Evolutionary conservation across 1,140 invertebrate species (phyloP).

Genomic region (Diabrotica undecimpunctata): DNA sequence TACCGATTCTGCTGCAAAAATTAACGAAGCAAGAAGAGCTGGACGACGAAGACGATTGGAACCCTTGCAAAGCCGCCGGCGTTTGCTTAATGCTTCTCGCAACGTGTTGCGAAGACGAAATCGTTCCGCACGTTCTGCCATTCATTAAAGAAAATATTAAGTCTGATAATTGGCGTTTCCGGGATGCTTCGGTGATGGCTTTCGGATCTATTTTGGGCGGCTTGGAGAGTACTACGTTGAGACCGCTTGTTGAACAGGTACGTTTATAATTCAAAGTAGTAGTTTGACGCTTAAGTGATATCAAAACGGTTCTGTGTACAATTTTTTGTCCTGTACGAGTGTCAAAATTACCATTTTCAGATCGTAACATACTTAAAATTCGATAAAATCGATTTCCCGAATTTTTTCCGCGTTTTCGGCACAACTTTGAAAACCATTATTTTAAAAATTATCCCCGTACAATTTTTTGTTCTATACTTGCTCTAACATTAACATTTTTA

Average conservation of each 20-base stretch:
- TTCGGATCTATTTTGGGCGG: constrained; percentile 97
- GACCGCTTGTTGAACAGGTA: constrained; percentile 85
- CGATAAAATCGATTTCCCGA: too few species aligned
- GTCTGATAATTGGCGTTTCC: constrained; percentile 87
- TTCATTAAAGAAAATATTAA: constrained; percentile 95
- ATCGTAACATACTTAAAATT: too few species aligned
- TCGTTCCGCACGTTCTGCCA: constrained; percentile 93
- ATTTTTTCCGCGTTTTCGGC: too few species aligned
- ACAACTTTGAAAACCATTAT: too few species aligned
- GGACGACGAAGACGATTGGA: constrained; percentile 99
- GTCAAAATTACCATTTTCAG: too few species aligned
- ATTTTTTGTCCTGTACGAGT: too few species aligned
- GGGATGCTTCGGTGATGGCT: constrained; percentile 98
- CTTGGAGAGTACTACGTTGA: constrained; percentile 80
- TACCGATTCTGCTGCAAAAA: constrained; percentile 90
- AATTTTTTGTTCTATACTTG: too few species aligned
- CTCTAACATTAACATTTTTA: too few species aligned
- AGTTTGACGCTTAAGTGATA: too few species aligned
- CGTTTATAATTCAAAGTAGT: background rate
- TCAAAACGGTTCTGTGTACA: too few species aligned
- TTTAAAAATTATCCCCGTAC: too few species aligned
- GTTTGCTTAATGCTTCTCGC: constrained; percentile 98
- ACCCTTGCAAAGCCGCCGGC: constrained; percentile 97
- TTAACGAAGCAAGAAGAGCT: constrained; percentile 91
- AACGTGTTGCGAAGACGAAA: constrained; percentile 95